Evolutionary conservation across 2,888 invertebrate species (phyloP).

Genomic region (Onchidella celtica): DNA sequence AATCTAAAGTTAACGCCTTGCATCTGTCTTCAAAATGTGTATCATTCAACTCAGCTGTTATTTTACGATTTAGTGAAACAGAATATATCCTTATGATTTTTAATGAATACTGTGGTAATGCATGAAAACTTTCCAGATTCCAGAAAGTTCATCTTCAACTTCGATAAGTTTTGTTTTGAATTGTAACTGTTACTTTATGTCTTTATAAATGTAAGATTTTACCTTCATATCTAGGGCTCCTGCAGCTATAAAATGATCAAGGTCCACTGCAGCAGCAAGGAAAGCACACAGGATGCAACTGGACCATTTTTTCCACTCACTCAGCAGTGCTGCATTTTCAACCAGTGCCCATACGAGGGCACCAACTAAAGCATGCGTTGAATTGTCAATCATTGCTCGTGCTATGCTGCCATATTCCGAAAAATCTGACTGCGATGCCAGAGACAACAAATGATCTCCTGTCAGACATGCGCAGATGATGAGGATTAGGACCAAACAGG

Average conservation of each 20-base stretch:
- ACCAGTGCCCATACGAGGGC: slow-evolving; percentile 54
- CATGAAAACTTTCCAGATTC: no score
- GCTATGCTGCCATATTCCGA: slow-evolving; percentile 14
- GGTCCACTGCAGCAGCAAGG: slow-evolving; percentile 47
- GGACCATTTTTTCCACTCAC: slow-evolving; percentile 20
- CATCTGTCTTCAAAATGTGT: no score
- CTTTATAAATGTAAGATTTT: no score
- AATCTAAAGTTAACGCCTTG: no score
- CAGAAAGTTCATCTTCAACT: no score
- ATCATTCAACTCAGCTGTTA: no score
- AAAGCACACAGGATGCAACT: slow-evolving; percentile 50
- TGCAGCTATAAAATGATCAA: slow-evolving; percentile 56
- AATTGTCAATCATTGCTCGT: slow-evolving; percentile 51
- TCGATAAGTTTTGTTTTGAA: no score
- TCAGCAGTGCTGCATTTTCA: slow-evolving; percentile 25
- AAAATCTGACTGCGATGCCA: slow-evolving; percentile 1
- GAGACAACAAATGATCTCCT: slow-evolving; percentile 41
- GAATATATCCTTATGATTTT: no score
- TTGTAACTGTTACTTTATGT: no score
- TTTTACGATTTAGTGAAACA: no score
- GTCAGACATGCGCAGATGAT: slow-evolving; percentile 23
- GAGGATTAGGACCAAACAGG: neutral
- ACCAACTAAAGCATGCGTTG: slow-evolving; percentile 54
- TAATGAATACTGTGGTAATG: no score
- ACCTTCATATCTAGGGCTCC: slow-evolving; percentile 53